These are phyloP conservation scores for Taenaris catops DNA, from an alignment of 2,888 invertebrate species.

Conservation along the genomic window DNA sequence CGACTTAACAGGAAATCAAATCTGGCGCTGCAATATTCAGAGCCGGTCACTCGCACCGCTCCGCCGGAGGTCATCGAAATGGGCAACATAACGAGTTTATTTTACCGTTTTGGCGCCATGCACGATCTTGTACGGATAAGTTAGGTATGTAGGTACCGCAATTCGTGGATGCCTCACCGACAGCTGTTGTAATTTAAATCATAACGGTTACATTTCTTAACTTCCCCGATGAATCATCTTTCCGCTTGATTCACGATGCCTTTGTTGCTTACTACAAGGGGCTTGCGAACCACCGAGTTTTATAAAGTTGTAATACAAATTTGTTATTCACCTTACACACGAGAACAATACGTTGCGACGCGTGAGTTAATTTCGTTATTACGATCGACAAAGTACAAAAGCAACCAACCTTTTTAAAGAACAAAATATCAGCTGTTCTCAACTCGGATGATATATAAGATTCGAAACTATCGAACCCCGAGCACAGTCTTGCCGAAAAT, in stretches of 20 bases:
- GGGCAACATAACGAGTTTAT: constrained; percentile 23
- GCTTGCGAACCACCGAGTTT: constrained; percentile 8
- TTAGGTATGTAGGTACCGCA: constrained; percentile 60
- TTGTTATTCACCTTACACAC: constrained; percentile 20
- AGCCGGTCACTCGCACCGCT: no score
- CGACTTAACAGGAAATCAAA: no score
- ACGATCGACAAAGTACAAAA: no score
- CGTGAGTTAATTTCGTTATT: constrained; percentile 24
- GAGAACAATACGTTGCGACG: constrained; percentile 23
- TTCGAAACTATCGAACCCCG: constrained; percentile 31
- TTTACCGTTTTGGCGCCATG: constrained; percentile 33
- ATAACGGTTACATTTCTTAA: constrained; percentile 68
- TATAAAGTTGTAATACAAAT: constrained; percentile 13
- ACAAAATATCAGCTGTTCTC: constrained; percentile 33
- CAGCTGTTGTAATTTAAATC: constrained; percentile 69
- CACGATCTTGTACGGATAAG: constrained; percentile 31
- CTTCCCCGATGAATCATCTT: constrained; percentile 65
- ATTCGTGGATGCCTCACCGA: constrained; percentile 52
- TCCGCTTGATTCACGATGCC: constrained; percentile 60
- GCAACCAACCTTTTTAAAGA: no score
- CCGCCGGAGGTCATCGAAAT: no score
- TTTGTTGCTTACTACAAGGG: constrained; percentile 13
- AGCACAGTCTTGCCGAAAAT: constrained; percentile 20
- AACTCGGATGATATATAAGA: no score
- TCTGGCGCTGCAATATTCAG: no score